phyloP scores from a whole-genome alignment of 1,140 invertebrate genomes.

The Atopsyche davidsoni region DNA sequence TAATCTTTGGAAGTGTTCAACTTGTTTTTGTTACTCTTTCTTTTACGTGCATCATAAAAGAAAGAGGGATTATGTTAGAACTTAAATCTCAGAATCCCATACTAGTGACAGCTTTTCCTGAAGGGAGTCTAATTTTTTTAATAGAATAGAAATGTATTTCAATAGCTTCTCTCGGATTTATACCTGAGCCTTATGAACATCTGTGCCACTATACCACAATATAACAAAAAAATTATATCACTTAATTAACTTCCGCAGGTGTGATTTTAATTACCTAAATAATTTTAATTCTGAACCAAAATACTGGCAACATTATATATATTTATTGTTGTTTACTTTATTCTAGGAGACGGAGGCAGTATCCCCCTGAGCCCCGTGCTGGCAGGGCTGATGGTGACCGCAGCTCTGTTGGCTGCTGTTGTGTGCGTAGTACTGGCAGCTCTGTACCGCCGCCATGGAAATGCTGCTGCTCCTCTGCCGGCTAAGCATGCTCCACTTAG shows the following conservation, averaged over 20 bases:
- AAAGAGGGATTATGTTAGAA: too few relatives aligned
- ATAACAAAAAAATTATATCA: neutral
- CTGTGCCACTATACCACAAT: too few relatives aligned
- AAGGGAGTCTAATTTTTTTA: too few relatives aligned
- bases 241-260: neutral
- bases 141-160: too few relatives aligned
- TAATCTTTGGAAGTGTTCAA: too few relatives aligned
- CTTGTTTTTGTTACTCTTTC: too few relatives aligned
- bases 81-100: too few relatives aligned
- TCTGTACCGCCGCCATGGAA: conserved; percentile 55
- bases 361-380: conserved; percentile 66
- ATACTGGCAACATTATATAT: conserved; percentile 1
- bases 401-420: conserved; percentile 60
- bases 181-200: too few relatives aligned
- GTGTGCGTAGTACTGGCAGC: conserved; percentile 66
- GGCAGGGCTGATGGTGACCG: conserved; percentile 63
- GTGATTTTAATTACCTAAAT: conserved; percentile 4
- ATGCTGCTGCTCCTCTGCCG: conserved; percentile 46
- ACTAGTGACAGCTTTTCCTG: too few relatives aligned
- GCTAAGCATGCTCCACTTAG: conserved; percentile 60
- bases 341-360: conserved; percentile 40
- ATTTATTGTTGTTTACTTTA: neutral
- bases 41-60: too few relatives aligned
- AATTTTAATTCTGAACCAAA: neutral
- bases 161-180: too few relatives aligned